These are phyloP conservation scores for Diarsia brunnea DNA, from an alignment of 2,888 invertebrate species.

Conservation along the genomic window DNA sequence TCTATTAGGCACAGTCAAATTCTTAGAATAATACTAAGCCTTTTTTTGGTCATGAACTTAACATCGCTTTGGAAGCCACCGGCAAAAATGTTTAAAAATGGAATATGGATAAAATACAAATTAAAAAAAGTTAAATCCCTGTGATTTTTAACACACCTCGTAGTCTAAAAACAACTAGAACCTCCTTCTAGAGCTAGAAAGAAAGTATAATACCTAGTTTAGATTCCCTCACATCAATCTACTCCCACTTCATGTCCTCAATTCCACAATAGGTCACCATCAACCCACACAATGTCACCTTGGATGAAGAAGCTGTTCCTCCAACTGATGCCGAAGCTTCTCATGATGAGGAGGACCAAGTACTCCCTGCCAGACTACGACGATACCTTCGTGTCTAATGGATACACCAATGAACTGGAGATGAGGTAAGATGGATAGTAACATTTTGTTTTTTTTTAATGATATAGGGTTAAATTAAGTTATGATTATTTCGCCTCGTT, in stretches of 20 bases:
- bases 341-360: constrained; percentile 97
- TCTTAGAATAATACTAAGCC: not conserved
- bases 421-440: constrained; percentile 91
- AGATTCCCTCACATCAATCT: not conserved
- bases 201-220: not conserved
- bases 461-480: not conserved
- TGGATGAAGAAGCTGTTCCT: constrained; percentile 97
- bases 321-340: constrained; percentile 97
- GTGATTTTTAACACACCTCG: not conserved
- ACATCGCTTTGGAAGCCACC: constrained; percentile 1
- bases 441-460: not conserved
- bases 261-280: constrained; percentile 93
- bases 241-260: constrained; percentile 13
- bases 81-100: not conserved
- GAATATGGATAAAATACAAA: no score
- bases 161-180: not conserved
- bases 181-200: not conserved
- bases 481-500: no score
- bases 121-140: not conserved
- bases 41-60: not conserved
- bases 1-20: not conserved
- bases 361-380: constrained; percentile 96
- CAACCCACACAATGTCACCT: constrained; percentile 98
- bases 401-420: constrained; percentile 95
- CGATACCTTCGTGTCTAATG: constrained; percentile 94